phyloP scores from a whole-genome alignment of 1,140 invertebrate species.

The Arion vulgaris region DNA sequence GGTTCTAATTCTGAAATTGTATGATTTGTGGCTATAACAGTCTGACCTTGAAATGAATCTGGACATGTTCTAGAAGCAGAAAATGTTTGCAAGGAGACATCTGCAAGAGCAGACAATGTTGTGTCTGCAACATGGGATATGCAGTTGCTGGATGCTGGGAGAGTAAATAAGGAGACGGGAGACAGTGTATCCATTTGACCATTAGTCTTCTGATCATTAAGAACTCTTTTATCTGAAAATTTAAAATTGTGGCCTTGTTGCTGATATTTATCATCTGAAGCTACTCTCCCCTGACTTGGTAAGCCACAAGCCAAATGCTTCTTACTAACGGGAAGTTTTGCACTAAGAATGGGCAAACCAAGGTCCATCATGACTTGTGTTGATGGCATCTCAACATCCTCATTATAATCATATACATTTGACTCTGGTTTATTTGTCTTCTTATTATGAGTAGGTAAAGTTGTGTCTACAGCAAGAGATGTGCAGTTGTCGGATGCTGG shows the following conservation, averaged over 20 bases:
- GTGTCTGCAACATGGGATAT: background rate
- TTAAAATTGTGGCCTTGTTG: background rate
- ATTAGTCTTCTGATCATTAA: background rate
- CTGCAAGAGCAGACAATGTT: background rate
- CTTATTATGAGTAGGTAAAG: too few species aligned
- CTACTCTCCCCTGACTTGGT: constrained; percentile 5
- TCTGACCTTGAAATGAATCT: background rate
- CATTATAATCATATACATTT: background rate
- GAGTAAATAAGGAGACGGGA: background rate
- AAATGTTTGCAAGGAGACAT: background rate
- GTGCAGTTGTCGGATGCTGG: too few species aligned
- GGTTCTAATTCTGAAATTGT: background rate
- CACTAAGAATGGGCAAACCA: constrained; percentile 24
- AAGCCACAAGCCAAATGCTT: background rate
- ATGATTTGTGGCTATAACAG: background rate
- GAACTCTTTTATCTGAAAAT: background rate
- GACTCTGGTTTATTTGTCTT: too few species aligned
- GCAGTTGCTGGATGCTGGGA: background rate
- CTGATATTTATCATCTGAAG: background rate
- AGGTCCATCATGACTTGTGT: constrained; percentile 35
- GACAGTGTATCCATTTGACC: background rate
- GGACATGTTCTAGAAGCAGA: background rate
- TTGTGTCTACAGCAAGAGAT: too few species aligned
- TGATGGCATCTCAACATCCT: constrained; percentile 40
- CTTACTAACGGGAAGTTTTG: constrained; percentile 5